Conservation (phyloP, 1,140 invertebrate species). For the Drosophila mojavensis region DNA sequence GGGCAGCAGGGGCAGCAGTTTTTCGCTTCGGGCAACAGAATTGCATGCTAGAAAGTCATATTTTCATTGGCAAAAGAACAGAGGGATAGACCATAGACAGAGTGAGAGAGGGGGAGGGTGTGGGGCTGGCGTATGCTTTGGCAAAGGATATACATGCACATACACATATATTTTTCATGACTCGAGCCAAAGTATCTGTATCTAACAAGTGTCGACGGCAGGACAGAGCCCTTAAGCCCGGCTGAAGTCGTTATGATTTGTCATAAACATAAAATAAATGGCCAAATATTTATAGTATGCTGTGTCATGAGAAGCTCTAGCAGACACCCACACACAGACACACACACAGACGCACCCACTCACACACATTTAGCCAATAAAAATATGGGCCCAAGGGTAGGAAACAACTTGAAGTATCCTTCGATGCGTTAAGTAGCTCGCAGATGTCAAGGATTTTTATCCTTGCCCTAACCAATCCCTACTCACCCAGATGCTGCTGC, state of each 20-base stretch:
- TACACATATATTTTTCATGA: constrained; percentile 26
- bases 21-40: constrained; percentile 23
- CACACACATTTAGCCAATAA: constrained; percentile 32
- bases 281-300: constrained; percentile 80
- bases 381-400: constrained; percentile 46
- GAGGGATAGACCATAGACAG: background rate
- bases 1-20: background rate
- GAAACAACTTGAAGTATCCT: constrained; percentile 39
- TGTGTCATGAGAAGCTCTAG: constrained; percentile 45
- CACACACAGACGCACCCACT: background rate
- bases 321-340: background rate
- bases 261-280: constrained; percentile 83
- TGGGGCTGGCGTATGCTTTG: constrained; percentile 50
- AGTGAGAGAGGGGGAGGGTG: background rate
- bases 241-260: constrained; percentile 82
- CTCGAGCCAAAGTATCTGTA: constrained; percentile 69
- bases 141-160: constrained; percentile 18
- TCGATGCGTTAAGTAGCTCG: constrained; percentile 32
- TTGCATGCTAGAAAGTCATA: constrained; percentile 72
- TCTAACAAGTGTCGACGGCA: constrained; percentile 77
- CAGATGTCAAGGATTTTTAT: constrained; percentile 11
- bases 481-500: constrained; percentile 68
- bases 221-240: constrained; percentile 72
- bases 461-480: background rate
- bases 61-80: constrained; percentile 47